These are phyloP conservation scores for Dusona sp. DNA, from an alignment of 2,888 invertebrate species.

Conservation along the genomic window DNA sequence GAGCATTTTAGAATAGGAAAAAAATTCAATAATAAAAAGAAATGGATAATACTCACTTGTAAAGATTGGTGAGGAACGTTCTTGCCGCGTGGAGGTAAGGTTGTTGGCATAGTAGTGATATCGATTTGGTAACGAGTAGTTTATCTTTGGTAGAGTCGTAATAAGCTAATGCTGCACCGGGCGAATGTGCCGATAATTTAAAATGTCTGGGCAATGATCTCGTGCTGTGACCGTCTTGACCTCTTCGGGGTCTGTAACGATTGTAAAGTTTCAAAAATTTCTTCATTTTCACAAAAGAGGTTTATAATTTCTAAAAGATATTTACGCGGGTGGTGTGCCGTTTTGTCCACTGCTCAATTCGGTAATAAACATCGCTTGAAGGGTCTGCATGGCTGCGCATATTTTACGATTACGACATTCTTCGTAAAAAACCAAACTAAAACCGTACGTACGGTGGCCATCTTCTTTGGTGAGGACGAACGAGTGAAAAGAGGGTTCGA, in stretches of 20 bases:
- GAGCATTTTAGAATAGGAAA: no score
- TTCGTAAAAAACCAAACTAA: conserved; percentile 98
- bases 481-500: conserved; percentile 96
- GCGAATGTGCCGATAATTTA: conserved; percentile 91
- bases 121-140: conserved; percentile 97
- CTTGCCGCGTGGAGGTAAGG: conserved; percentile 95
- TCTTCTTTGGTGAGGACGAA: conserved; percentile 99
- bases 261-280: neutral
- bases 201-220: conserved; percentile 95
- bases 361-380: conserved; percentile 96
- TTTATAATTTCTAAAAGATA: conserved; percentile 22
- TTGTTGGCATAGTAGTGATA: conserved; percentile 95
- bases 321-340: conserved; percentile 83
- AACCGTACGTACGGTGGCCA: conserved; percentile 97
- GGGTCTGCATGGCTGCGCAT: conserved; percentile 97
- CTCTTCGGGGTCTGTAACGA: conserved; percentile 78
- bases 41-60: conserved; percentile 87
- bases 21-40: neutral
- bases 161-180: conserved; percentile 92
- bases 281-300: neutral
- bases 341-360: conserved; percentile 93
- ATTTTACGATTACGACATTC: conserved; percentile 97
- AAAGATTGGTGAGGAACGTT: conserved; percentile 94
- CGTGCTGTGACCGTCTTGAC: conserved; percentile 89
- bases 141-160: conserved; percentile 98